phyloP scores from a whole-genome alignment of 2,888 invertebrate species.

The Xanthia togata region DNA sequence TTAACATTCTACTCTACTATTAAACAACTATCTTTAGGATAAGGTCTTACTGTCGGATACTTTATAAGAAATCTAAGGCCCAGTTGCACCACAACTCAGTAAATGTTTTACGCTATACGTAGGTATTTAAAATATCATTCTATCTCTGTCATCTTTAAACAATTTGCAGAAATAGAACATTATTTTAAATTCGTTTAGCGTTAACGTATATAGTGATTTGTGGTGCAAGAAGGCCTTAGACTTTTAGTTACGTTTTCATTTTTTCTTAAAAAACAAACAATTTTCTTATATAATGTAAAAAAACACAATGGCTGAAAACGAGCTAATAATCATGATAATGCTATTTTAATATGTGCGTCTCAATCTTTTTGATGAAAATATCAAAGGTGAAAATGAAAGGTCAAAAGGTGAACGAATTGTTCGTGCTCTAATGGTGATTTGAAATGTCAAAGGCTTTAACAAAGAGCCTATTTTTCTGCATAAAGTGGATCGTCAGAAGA shows the following conservation, averaged over 20 bases:
- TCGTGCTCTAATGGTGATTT: slow-evolving; percentile 40
- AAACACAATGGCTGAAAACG: slow-evolving; percentile 27
- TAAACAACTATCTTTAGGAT: not conserved
- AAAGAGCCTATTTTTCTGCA: slow-evolving; percentile 40
- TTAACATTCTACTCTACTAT: not conserved
- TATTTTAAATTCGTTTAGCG: no score
- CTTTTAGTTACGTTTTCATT: not conserved
- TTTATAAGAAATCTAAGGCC: not conserved
- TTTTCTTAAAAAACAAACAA: not conserved
- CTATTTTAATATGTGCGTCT: slow-evolving; percentile 27
- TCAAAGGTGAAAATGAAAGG: slow-evolving; percentile 40
- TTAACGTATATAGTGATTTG: no score
- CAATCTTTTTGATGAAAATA: slow-evolving; percentile 41
- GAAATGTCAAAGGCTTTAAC: slow-evolving; percentile 44
- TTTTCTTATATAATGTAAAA: not conserved
- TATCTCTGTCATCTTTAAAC: no score
- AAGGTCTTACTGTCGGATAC: not conserved
- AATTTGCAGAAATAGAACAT: no score
- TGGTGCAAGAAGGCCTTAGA: no score
- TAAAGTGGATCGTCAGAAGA: slow-evolving; percentile 45
- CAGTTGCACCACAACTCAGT: no score
- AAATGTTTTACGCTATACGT: no score
- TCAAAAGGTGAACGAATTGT: slow-evolving; percentile 45
- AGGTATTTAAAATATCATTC: no score
- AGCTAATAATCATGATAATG: slow-evolving; percentile 31